Base-by-base conservation (phyloP, 2,113 vertebrate species). In the Spermophilus dauricus region DNA sequence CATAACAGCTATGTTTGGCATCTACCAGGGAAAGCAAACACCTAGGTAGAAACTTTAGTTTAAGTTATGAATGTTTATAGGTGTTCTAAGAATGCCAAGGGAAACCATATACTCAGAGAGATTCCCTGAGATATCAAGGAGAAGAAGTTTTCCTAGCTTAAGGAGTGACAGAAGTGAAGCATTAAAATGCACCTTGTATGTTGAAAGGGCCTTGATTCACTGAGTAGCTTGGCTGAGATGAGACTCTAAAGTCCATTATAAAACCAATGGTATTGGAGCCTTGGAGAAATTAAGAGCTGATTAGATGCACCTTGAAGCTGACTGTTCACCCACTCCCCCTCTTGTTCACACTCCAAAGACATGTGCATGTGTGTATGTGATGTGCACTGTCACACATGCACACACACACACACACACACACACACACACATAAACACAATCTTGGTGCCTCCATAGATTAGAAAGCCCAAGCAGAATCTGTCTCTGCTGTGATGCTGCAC, bases 261-360 rank as follows among this genome's bases (percentile, higher is more conserved):
- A 34, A 61, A 85, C 37, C 30, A 45, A 24, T 61, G n/a, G 37
- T 51, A 22, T 11, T 78, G 4, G 45, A 7, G 34, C 7, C 2
- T 30, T 81, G 58, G 26, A 76, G 42, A 88, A n/a, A 85, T 7
- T 22, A 90, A 67, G 2, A 45, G 45, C 45, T 45, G 45, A 1
- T 9, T 45, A 45, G 45, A 45, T 45, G 45, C 5, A 32, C 56
- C 37, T 56, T 81, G 26, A 61, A 30, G 14, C 51, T 28, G 22
- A 86, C 8, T 14, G 8, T 0, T 1, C 12, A 16, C 5, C 5
- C n/a, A 12, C 6, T 5, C 4, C 9, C 20, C 34, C 3, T n/a
- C 39, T 2, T 5, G 1, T 45, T 45, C 42, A 45, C 8, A 45
- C 42, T 30, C 11, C 4, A 37, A 20, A 81, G 51, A 37, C 56